A percentile compares a stretch with the other conserved stretches of the same genome.
Conservation (phyloP, 2,888 invertebrate genomes). For the Sylvicola cinctus region DNA sequence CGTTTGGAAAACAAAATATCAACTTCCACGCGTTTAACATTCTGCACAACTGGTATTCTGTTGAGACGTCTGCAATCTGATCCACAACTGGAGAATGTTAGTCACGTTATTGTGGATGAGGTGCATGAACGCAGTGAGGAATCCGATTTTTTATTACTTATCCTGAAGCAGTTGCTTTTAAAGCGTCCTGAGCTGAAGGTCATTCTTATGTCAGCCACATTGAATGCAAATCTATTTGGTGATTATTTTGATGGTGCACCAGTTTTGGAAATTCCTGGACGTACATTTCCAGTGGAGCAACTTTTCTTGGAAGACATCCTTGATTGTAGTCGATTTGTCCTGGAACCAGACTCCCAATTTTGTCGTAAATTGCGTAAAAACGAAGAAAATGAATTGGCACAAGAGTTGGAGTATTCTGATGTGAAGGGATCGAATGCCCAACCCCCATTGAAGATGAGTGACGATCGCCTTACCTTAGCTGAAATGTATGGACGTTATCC, state of each 20-base stretch:
- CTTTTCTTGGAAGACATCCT: conserved; percentile 64
- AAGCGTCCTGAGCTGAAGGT: conserved; percentile 57
- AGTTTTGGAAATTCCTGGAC: conserved; percentile 58
- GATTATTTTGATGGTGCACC: conserved; percentile 65
- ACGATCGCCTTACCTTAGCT: conserved; percentile 46
- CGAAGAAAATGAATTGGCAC: conserved; percentile 33
- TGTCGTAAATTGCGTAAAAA: conserved; percentile 43
- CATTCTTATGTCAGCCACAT: conserved; percentile 83
- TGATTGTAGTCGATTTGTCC: conserved; percentile 36
- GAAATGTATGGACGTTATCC: conserved; percentile 45
- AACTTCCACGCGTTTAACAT: conserved; percentile 57
- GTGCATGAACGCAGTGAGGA: conserved; percentile 84
- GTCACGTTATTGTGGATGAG: conserved; percentile 77
- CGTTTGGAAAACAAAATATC: conserved; percentile 61
- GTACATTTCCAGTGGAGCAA: conserved; percentile 69
- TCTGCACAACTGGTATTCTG: conserved; percentile 86
- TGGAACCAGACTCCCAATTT: conserved; percentile 35
- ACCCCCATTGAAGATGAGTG: conserved; percentile 39
- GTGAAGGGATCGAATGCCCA: conserved; percentile 30
- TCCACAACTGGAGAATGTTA: conserved; percentile 49
- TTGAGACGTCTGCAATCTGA: conserved; percentile 65
- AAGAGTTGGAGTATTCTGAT: conserved; percentile 42
- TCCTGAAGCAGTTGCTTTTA: conserved; percentile 53
- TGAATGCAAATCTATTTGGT: conserved; percentile 69
- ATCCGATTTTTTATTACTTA: conserved; percentile 72